Evolutionary conservation across 1,140 invertebrate species (phyloP), one percentile per base, ranked within the genome.

Genomic region (Calephelis virginiensis): DNA sequence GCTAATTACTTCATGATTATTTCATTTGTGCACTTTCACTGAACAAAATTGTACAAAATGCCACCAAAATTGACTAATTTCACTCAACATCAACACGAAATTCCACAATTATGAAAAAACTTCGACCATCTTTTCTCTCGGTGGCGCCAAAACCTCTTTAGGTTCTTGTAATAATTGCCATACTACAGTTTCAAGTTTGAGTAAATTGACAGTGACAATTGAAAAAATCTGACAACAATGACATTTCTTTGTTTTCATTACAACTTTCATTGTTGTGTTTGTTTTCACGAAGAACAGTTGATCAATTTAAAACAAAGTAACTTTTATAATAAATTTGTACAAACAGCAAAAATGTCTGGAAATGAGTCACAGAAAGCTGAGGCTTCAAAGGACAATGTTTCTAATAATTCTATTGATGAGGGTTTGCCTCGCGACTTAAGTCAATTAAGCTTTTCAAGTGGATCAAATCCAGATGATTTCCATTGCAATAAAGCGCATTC

Each of bases 401-500:
- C 89, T 11, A 90, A 80, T 17, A 89, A 82, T 75, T 90, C 89
- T 11, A 80, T 88, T 50, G 89, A 92, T 67, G 90, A 92, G 76
- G 92, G 91, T 72, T 80, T 93, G 61, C 92, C 92, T 8, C 82
- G 93, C 68, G 93, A 93, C 72, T 86, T 92, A 61, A 93, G 92
- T 71, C 89, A 92, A 69, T 72, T 93, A 66, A 93, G 92, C 76
- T 85, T 93, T 72, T 92, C 92, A 66, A 93, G 92, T 71, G 82
- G 83, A 68, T 83, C 89, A 48, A 91, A 87, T 75, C 84, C 89
- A 76, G 96, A 97, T 83, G 96, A 97, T 91, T 94, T 94, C 80
- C 97, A 96, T 87, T 93, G 94, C 68, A 95, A 95, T 80, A 93
- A 94, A 73, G 95, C 95, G 71, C 96, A 97, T 92, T 95, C 97